These are phyloP conservation scores for Diloba caeruleocephala DNA, from an alignment of 2,888 invertebrate species.

Conservation along the genomic window DNA sequence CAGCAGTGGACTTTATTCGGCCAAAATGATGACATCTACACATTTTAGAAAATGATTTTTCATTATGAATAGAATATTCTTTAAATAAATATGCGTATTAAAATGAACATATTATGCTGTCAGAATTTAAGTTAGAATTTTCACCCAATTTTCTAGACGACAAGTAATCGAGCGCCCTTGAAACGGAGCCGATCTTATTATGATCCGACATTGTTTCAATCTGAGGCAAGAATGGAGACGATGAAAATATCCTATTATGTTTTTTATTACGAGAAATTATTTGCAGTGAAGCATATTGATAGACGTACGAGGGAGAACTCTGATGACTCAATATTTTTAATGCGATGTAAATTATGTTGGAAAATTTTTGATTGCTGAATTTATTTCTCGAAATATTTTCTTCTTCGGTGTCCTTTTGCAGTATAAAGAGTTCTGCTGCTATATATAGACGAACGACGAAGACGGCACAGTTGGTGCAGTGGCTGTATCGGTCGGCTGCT, in stretches of 20 bases:
- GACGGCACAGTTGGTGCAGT: too few species aligned
- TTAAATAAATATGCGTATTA: too few species aligned
- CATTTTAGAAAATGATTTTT: too few species aligned
- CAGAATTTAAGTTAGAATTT: constrained; percentile 25
- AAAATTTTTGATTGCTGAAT: too few species aligned
- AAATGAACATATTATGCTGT: constrained; percentile 18
- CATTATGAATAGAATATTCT: too few species aligned
- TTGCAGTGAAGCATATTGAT: constrained; percentile 40
- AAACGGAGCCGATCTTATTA: constrained; percentile 54
- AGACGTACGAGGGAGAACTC: constrained; percentile 13
- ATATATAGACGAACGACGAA: too few species aligned
- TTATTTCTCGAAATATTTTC: too few species aligned
- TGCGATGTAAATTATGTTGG: neutral
- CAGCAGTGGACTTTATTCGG: too few species aligned
- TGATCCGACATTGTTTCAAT: constrained; percentile 59
- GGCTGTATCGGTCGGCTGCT: too few species aligned
- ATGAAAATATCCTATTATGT: constrained; percentile 46
- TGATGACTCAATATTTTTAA: constrained; percentile 33
- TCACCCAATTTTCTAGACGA: constrained; percentile 14
- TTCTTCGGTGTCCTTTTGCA: too few species aligned
- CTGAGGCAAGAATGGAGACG: constrained; percentile 46
- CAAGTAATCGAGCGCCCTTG: constrained; percentile 44
- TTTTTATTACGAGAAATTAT: constrained; percentile 42
- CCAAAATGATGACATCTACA: too few species aligned
- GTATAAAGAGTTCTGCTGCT: too few species aligned